Conservation (phyloP, 2,797 vertebrate genomes). For the Eidolon dupreanum region DNA sequence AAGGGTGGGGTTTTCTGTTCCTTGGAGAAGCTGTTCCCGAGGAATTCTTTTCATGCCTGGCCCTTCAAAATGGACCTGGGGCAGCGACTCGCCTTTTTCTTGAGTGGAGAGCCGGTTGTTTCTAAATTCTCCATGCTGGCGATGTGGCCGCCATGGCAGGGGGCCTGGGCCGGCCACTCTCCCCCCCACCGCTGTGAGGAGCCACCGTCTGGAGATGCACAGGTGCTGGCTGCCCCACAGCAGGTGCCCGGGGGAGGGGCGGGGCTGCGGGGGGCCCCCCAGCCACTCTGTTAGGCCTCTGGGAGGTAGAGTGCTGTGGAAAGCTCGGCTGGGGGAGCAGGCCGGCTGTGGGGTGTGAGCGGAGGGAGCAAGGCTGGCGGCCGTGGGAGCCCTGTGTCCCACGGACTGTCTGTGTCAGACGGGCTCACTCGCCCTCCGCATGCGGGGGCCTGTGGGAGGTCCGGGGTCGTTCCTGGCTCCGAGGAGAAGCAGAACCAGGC, state of each 20-base stretch:
- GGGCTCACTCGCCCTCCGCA: too few species aligned
- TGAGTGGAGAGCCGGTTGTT: background rate
- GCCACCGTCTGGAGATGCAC: too few species aligned
- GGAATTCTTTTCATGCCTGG: background rate
- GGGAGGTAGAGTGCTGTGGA: fast-evolving
- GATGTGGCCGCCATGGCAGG: fast-evolving
- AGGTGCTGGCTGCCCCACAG: too few species aligned
- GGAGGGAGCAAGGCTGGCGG: background rate
- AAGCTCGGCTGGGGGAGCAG: background rate
- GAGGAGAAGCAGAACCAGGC: background rate
- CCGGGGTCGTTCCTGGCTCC: background rate
- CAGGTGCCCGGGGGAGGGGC: background rate
- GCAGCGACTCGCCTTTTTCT: too few species aligned
- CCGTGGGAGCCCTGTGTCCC: background rate
- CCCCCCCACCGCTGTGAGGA: background rate
- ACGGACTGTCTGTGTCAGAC: background rate
- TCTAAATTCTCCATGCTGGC: background rate
- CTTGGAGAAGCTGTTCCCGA: background rate
- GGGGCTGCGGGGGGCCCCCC: background rate
- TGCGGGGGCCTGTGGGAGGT: too few species aligned
- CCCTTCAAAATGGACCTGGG: background rate
- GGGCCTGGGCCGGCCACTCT: background rate
- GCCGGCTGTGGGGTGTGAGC: too few species aligned
- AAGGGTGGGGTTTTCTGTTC: background rate
- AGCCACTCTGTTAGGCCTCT: background rate